phyloP scores from a whole-genome alignment of 2,888 invertebrate species.

The Lacanobia wlatinum region DNA sequence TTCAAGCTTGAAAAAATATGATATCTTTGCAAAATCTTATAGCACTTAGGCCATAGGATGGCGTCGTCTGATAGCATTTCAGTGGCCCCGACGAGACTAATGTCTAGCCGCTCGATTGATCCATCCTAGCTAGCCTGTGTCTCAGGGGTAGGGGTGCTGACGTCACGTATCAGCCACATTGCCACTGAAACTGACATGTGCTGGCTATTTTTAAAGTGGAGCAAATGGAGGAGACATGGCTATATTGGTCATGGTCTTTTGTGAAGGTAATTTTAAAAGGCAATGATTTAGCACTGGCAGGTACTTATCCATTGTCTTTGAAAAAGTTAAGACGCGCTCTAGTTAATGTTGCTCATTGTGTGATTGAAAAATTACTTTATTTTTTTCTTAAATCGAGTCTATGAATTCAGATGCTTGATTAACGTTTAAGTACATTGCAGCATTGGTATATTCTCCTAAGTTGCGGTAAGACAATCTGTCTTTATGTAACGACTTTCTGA shows the following conservation, averaged over 20 bases:
- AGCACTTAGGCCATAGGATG: constrained; percentile 23
- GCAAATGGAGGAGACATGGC: constrained; percentile 6
- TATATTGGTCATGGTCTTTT: constrained; percentile 17
- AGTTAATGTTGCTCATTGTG: constrained; percentile 5
- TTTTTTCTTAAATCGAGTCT: background rate
- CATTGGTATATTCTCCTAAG: background rate
- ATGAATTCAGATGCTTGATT: background rate
- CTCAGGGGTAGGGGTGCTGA: constrained; percentile 37
- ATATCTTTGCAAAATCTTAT: constrained; percentile 1
- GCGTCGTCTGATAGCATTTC: constrained; percentile 36
- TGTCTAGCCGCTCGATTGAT: constrained; percentile 55
- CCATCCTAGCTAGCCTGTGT: constrained; percentile 30
- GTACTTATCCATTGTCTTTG: background rate
- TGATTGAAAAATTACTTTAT: background rate
- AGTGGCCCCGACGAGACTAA: constrained; percentile 46
- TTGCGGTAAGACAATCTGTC: background rate
- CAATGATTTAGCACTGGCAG: constrained; percentile 1
- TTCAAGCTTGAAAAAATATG: background rate
- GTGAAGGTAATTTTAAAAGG: constrained; percentile 5
- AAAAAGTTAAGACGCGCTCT: background rate
- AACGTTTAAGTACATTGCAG: background rate
- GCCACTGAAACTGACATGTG: constrained; percentile 13
- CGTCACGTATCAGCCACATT: constrained; percentile 30
- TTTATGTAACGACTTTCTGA: too few relatives aligned
- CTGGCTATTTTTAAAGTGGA: constrained; percentile 30